A percentile compares a stretch with the other conserved stretches of the same genome.
phyloP scores from a whole-genome alignment of 2,797 vertebrate genomes.

The Chiloscyllium punctatum region DNA sequence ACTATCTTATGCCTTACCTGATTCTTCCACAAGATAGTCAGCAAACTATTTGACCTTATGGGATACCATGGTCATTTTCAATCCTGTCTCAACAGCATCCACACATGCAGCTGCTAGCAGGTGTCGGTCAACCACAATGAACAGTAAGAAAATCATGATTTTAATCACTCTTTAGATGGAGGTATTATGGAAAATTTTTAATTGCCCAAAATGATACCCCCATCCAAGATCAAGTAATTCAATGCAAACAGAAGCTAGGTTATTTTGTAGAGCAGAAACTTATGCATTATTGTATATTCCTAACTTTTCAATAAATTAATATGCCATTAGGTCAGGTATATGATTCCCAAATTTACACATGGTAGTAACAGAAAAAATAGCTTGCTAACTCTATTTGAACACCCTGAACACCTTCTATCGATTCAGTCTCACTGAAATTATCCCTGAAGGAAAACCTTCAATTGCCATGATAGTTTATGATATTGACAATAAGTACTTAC shows the following conservation, averaged over 20 bases:
- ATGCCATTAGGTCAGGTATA: not conserved
- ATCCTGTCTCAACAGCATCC: not conserved
- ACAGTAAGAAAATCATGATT: not conserved
- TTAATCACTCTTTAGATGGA: not conserved
- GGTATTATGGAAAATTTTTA: not conserved
- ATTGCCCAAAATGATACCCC: not conserved
- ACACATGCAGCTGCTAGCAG: not conserved
- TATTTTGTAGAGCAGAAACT: not conserved
- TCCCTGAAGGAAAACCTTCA: slow-evolving; percentile 12
- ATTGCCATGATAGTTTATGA: not conserved
- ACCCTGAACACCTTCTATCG: not conserved
- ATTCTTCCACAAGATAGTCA: not conserved
- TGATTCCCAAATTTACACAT: not conserved
- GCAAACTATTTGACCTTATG: not conserved
- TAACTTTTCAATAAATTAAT: not conserved
- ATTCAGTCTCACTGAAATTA: slow-evolving; percentile 30
- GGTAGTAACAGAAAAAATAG: not conserved
- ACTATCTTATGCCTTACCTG: not conserved
- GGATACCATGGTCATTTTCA: not conserved
- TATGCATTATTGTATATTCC: not conserved
- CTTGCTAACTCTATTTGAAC: not conserved
- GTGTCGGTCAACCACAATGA: not conserved
- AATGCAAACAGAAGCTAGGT: not conserved
- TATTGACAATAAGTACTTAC: not conserved
- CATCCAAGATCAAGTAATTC: not conserved